Conservation (phyloP, 1,140 invertebrate genomes). For the Plectus sambesii region DNA sequence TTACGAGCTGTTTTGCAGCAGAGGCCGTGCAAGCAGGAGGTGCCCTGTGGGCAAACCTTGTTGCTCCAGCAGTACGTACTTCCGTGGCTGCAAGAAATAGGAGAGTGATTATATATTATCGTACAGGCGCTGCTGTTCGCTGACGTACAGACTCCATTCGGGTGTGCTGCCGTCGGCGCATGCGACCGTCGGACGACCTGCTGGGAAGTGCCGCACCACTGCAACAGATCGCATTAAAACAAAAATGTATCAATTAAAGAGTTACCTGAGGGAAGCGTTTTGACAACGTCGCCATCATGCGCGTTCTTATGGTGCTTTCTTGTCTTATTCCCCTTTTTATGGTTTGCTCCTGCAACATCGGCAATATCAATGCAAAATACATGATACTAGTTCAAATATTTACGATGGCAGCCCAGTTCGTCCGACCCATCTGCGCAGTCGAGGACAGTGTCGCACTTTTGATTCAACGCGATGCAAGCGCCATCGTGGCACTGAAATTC, state of each 20-base stretch:
- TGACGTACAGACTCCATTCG: conserved; percentile 23
- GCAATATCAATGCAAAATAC: too few species aligned
- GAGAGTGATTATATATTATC: conserved; percentile 4
- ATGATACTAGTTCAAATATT: too few species aligned
- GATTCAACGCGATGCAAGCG: conserved; percentile 59
- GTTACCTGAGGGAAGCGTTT: conserved; percentile 1
- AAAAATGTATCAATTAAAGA: too few species aligned
- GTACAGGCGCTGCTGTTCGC: too few species aligned
- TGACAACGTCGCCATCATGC: conserved; percentile 52
- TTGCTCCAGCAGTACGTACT: conserved; percentile 27
- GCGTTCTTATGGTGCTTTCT: too few species aligned
- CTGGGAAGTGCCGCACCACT: too few species aligned
- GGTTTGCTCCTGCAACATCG: too few species aligned
- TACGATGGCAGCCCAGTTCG: conserved; percentile 62
- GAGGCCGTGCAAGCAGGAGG: conserved; percentile 22
- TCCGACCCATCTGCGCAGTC: conserved; percentile 70
- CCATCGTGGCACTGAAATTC: conserved; percentile 65
- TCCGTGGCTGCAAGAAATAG: conserved; percentile 20
- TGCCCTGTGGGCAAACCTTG: conserved; percentile 17
- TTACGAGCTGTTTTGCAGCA: conserved; percentile 20
- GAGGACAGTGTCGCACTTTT: conserved; percentile 63
- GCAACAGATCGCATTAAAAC: too few species aligned
- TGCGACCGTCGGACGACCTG: conserved; percentile 19
- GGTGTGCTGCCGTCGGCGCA: conserved; percentile 23
- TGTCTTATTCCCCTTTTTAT: too few species aligned